Percentiles rank a stretch among this genome's conserved stretches.
Conservation (phyloP, 2,888 invertebrate genomes). For the Sesamia inferens region DNA sequence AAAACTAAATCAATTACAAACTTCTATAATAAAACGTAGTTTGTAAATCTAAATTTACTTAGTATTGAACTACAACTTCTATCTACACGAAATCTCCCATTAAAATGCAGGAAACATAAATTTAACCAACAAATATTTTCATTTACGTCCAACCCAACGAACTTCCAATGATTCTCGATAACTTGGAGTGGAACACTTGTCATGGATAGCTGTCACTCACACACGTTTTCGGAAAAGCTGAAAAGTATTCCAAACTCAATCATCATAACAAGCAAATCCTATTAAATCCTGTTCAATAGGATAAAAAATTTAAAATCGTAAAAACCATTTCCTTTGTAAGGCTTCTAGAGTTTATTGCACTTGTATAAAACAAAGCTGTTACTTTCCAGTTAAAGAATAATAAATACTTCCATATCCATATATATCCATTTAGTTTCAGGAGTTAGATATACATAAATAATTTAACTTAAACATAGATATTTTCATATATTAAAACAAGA, state of each 20-base stretch:
- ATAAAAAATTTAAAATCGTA: constrained; percentile 31
- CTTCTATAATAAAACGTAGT: not conserved
- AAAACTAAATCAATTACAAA: not conserved
- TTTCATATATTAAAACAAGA: no score
- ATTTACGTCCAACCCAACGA: not conserved
- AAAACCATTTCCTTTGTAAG: constrained; percentile 8
- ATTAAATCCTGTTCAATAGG: constrained; percentile 14
- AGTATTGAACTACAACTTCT: not conserved
- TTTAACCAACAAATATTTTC: constrained; percentile 11
- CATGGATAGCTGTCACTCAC: constrained; percentile 22
- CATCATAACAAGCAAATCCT: constrained; percentile 19
- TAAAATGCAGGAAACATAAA: not conserved
- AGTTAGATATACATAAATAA: no score
- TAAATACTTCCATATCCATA: no score
- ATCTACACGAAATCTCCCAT: not conserved
- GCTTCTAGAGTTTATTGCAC: constrained; percentile 24
- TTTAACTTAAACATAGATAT: no score
- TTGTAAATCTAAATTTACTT: not conserved
- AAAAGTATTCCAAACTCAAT: constrained; percentile 14
- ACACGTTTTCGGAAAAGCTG: constrained; percentile 18
- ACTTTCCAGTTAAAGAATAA: constrained; percentile 2
- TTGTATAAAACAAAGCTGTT: constrained; percentile 1
- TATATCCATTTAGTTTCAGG: no score
- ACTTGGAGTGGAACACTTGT: constrained; percentile 1
- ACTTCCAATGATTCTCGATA: not conserved